Percentiles rank a stretch among this genome's conserved stretches.
Conservation (phyloP, 2,888 invertebrate genomes). For the Silvanus unidentatus region DNA sequence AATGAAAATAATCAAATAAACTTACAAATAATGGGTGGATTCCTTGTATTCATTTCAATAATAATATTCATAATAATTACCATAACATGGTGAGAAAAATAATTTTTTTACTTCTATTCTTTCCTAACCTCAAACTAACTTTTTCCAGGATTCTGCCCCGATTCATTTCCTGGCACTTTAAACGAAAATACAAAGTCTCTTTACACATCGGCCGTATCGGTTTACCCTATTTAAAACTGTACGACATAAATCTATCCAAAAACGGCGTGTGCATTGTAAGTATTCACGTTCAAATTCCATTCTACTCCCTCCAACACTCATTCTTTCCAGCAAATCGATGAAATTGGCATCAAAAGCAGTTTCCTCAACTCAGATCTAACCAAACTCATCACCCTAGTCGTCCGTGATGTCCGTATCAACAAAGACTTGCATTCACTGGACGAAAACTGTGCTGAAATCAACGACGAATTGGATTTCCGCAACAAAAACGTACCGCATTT, state of each 20-base stretch:
- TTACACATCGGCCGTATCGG: conserved; percentile 75
- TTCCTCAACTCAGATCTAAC: conserved; percentile 84
- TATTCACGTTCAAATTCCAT: conserved; percentile 9
- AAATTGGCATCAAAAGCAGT: conserved; percentile 79
- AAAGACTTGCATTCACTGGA: conserved; percentile 57
- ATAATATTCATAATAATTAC: too few species aligned
- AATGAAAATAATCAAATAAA: too few species aligned
- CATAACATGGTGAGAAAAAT: too few species aligned
- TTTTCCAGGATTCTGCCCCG: conserved; percentile 67
- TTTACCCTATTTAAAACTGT: conserved; percentile 71
- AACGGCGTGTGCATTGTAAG: conserved; percentile 53
- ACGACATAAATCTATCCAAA: conserved; percentile 74
- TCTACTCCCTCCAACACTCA: conserved; percentile 3
- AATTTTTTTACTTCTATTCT: too few species aligned
- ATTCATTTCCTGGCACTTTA: conserved; percentile 71
- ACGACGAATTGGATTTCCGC: conserved; percentile 57
- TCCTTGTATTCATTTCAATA: too few species aligned
- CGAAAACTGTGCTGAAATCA: conserved; percentile 38
- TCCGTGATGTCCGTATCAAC: conserved; percentile 73
- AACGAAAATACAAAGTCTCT: conserved; percentile 72
- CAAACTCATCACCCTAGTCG: conserved; percentile 75
- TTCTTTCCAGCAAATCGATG: conserved; percentile 67
- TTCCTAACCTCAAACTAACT: too few species aligned
- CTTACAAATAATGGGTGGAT: too few species aligned
- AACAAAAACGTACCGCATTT: conserved; percentile 71